phyloP scores from a whole-genome alignment of 1,140 invertebrate genomes.

The Eurosta solidaginis region DNA sequence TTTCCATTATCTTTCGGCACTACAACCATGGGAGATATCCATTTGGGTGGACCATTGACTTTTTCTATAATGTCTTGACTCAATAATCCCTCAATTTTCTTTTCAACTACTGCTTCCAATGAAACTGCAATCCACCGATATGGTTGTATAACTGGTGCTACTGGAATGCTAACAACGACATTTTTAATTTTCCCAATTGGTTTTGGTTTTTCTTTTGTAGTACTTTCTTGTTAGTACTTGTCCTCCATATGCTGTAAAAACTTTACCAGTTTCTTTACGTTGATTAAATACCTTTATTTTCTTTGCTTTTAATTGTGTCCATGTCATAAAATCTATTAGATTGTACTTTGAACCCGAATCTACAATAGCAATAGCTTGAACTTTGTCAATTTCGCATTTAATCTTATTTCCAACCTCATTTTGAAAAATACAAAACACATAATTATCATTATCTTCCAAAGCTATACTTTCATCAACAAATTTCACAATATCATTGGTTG shows the following conservation, averaged over 20 bases:
- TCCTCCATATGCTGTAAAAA: neutral
- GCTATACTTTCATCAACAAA: no score
- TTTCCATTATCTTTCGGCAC: slow-evolving; percentile 42
- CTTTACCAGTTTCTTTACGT: neutral
- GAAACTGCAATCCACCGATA: no score
- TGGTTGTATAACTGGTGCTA: no score
- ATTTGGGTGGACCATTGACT: slow-evolving; percentile 38
- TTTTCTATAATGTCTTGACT: slow-evolving; percentile 33
- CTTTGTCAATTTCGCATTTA: neutral
- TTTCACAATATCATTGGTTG: no score
- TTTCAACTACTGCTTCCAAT: no score
- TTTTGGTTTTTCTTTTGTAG: no score
- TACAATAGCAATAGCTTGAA: neutral
- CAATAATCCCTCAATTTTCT: slow-evolving; percentile 32
- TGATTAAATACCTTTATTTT: neutral
- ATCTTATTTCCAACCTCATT: neutral
- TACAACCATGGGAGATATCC: slow-evolving; percentile 56
- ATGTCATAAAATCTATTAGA: neutral
- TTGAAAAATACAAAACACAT: neutral
- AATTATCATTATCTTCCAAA: no score
- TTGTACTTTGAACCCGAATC: neutral
- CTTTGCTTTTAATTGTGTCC: neutral
- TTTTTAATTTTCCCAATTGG: no score
- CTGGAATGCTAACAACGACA: no score
- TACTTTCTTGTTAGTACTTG: neutral